Evolutionary conservation across 2,888 invertebrate species (phyloP).

Genomic region (Pristionchus fissidentatus): DNA sequence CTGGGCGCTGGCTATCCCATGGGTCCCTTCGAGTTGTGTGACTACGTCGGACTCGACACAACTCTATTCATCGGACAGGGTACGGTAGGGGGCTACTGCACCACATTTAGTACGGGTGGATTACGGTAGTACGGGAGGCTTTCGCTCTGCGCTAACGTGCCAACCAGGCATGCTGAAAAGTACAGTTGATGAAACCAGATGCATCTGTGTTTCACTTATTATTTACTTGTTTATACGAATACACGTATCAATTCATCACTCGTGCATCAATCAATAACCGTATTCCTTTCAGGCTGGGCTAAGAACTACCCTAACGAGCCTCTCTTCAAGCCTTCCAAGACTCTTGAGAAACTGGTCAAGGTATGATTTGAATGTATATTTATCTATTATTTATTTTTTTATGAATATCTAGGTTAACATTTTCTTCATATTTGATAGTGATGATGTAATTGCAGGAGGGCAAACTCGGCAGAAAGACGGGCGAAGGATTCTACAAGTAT

Average conservation of each 20-base stretch:
- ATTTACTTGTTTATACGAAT: too few species aligned
- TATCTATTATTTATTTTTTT: background rate
- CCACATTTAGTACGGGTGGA: too few species aligned
- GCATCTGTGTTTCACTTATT: too few species aligned
- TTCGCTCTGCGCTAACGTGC: background rate
- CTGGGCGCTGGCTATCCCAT: conserved; percentile 90
- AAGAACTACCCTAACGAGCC: conserved; percentile 84
- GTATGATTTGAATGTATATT: background rate
- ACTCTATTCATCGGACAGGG: conserved; percentile 79
- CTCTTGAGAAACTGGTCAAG: conserved; percentile 52
- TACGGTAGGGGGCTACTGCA: background rate
- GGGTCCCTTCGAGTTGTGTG: conserved; percentile 89
- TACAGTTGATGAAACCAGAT: too few species aligned
- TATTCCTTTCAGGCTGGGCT: conserved; percentile 82
- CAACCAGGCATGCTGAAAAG: background rate
- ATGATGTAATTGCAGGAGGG: conserved; percentile 82
- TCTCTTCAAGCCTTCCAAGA: conserved; percentile 80
- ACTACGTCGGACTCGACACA: conserved; percentile 89
- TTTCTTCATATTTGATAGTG: background rate
- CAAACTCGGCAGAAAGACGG: conserved; percentile 86
- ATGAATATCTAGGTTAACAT: background rate
- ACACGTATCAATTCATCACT: background rate
- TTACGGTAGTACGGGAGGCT: too few species aligned
- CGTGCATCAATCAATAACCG: background rate
- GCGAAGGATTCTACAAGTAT: conserved; percentile 89